Base-by-base conservation (phyloP, 53 echinoderm and acorn worm genomes). In the Patiria pectinifera region DNA sequence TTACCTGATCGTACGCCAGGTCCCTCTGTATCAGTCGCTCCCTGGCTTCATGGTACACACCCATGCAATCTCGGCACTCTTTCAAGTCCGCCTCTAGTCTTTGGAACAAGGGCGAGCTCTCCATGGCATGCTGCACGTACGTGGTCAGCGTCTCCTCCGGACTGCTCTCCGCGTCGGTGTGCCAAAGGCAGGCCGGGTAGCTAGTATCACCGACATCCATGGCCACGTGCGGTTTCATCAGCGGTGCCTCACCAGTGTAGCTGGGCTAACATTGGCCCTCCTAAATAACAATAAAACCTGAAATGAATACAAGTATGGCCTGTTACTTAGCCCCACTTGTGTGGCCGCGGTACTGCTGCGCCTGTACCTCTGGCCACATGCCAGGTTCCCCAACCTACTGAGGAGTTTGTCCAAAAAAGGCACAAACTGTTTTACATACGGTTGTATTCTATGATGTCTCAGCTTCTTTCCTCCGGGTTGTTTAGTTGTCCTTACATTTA, bases 21-120 rank as follows among this genome's bases (percentile, higher is more conserved):
- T 85, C 4, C 63, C 15, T 53, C 45, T 44, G 22, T 48, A 79
- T 19, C 11, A 92, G 78, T 23, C 19, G 48, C 6, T 72, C 69
- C 70, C 85, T 85, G 22, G 77, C 86, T 79, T 77, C 3, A 23
- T 92, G 92, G 48, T 92, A 92, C 0, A 45, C 69, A 2, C 11
- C 48, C 66, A 92, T 53, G 66, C 92, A 92, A 0, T 69, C 46
- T 35, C 35, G 35, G 48, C 92, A 92, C 25, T 76, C 85, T 12
- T 5, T 77, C 62, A 92, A 58, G 86, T 92, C 92, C 2, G 69
- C 59, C 24, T 85, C 85, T 3, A 92, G 80, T n/a, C 90, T 77
- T 3, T 11, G 35, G 22, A 79, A 79, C 16, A 79, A 11, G 14
- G 80, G 80, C 19, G 80, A 45, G 15, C 46, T 45, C 16, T 14